Evolutionary conservation across 2,797 vertebrate genomes (phyloP).

Genomic region (Gouania willdenowi): DNA sequence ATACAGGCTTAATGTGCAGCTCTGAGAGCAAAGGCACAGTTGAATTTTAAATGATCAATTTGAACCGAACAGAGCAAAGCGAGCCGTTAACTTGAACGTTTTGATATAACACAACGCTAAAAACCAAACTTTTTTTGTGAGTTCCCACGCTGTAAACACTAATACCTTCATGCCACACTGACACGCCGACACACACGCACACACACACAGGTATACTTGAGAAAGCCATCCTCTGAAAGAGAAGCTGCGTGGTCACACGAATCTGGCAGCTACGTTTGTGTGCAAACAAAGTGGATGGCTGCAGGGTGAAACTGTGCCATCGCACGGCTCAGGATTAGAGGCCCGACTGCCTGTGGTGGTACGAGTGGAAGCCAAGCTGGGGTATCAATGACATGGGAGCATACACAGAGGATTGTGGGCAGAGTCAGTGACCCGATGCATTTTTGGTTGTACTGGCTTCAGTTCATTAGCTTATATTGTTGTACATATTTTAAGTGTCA

Average conservation of each 20-base stretch:
- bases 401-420: slow-evolving; percentile 5
- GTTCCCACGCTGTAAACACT: slow-evolving; percentile 21
- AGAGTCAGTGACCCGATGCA: background rate
- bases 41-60: too few species aligned
- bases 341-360: slow-evolving; percentile 56
- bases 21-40: too few species aligned
- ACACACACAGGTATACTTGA: background rate
- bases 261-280: slow-evolving; percentile 65
- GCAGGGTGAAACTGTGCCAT: slow-evolving; percentile 70
- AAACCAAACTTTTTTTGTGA: background rate
- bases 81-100: too few species aligned
- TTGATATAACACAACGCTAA: too few species aligned
- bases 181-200: background rate
- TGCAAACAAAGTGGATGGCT: slow-evolving; percentile 68
- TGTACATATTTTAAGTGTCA: too few species aligned
- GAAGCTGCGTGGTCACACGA: slow-evolving; percentile 60
- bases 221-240: slow-evolving; percentile 42
- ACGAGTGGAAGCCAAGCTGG: slow-evolving; percentile 51
- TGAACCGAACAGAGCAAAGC: too few species aligned
- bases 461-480: background rate
- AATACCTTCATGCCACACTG: slow-evolving; percentile 11
- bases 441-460: background rate
- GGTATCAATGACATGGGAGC: slow-evolving; percentile 68
- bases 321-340: slow-evolving; percentile 62
- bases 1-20: too few species aligned